Evolutionary conservation across 1,140 invertebrate genomes (phyloP).

Genomic region (Brachionus asplanchnoidis): DNA sequence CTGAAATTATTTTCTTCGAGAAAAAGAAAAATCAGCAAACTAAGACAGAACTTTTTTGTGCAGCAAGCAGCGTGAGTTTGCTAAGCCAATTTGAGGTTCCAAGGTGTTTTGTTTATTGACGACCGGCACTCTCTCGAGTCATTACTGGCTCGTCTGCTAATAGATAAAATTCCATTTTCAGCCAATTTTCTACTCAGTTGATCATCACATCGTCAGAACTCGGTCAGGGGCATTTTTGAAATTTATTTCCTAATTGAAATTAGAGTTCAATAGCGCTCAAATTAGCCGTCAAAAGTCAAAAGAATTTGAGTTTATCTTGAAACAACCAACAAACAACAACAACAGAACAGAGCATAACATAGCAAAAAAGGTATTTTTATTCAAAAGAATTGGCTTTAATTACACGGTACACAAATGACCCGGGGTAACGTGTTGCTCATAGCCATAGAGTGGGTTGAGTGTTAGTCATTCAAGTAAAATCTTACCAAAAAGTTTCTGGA

Average conservation of each 20-base stretch:
- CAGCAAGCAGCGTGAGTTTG: background rate
- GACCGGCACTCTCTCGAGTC: background rate
- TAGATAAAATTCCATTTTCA: slow-evolving; percentile 18
- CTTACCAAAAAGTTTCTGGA: too few relatives aligned
- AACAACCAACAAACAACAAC: background rate
- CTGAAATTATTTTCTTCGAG: background rate
- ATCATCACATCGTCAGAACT: slow-evolving; percentile 2
- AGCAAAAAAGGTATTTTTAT: background rate
- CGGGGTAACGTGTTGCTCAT: background rate
- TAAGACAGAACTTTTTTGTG: too few relatives aligned
- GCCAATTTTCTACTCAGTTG: slow-evolving; percentile 31
- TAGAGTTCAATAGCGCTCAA: slow-evolving; percentile 6
- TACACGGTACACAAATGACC: background rate
- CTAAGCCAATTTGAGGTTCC: background rate
- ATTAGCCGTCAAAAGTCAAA: background rate
- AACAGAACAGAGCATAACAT: background rate
- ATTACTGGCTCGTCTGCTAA: background rate
- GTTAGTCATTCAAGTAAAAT: too few relatives aligned
- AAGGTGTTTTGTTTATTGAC: slow-evolving; percentile 3
- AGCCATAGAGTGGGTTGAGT: background rate
- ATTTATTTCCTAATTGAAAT: background rate
- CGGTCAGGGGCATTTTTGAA: background rate
- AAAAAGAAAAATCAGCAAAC: too few relatives aligned
- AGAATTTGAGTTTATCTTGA: background rate
- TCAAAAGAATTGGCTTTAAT: background rate